phyloP scores from a whole-genome alignment of 2,888 invertebrate species.

The Sinopyrophorus schimmeli region DNA sequence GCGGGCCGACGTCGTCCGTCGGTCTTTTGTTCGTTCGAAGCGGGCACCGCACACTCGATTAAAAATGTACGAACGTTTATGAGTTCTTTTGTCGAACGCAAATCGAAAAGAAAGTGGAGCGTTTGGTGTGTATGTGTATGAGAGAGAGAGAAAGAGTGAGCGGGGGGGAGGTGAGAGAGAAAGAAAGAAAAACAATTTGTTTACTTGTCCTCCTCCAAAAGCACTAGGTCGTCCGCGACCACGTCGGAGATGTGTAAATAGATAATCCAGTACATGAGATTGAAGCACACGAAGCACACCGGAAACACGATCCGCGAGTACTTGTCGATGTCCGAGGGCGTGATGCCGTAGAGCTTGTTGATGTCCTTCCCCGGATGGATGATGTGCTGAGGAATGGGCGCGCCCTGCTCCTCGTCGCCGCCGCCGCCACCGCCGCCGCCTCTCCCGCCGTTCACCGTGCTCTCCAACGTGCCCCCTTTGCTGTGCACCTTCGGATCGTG shows the following conservation, averaged over 20 bases:
- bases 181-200: constrained; percentile 36
- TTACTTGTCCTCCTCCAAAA: constrained; percentile 72
- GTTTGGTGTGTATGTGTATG: no score
- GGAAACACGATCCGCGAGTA: constrained; percentile 98
- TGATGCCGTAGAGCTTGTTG: constrained; percentile 88
- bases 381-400: constrained; percentile 73
- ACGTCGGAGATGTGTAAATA: constrained; percentile 95
- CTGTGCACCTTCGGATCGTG: constrained; percentile 93
- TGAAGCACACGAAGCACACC: constrained; percentile 97
- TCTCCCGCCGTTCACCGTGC: constrained; percentile 84
- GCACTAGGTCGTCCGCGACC: constrained; percentile 90
- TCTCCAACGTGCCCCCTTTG: constrained; percentile 89
- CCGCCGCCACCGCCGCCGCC: constrained; percentile 59
- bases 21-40: no score
- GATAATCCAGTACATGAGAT: constrained; percentile 98
- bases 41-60: no score
- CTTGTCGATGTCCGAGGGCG: constrained; percentile 98
- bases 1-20: no score
- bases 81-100: constrained; percentile 40
- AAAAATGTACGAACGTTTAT: constrained; percentile 46
- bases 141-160: no score
- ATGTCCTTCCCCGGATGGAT: constrained; percentile 90
- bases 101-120: no score
- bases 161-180: no score
- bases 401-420: constrained; percentile 65